A percentile compares a stretch with the other conserved stretches of the same genome.
Conservation (phyloP, 1,140 invertebrate genomes). For the Xylocopa sonorina region DNA sequence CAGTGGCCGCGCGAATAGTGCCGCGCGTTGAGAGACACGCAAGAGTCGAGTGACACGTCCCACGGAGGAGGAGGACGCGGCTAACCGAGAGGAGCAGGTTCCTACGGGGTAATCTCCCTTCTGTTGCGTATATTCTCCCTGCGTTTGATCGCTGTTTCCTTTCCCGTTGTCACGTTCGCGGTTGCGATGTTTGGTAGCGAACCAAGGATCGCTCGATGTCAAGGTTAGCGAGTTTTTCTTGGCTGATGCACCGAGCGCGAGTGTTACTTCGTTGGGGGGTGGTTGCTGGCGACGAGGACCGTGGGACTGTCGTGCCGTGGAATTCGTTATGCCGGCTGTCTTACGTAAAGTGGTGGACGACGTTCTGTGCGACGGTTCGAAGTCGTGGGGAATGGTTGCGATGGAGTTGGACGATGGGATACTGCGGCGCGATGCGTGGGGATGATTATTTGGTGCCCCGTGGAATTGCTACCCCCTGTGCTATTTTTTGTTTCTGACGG, state of each 20-base stretch:
- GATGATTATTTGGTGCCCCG: too few relatives aligned
- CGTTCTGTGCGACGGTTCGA: neutral
- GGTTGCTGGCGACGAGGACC: neutral
- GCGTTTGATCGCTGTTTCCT: neutral
- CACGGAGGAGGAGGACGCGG: neutral
- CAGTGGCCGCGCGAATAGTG: conserved; percentile 13
- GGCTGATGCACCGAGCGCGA: conserved; percentile 1
- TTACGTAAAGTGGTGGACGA: neutral
- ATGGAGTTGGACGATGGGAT: too few relatives aligned
- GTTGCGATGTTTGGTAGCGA: too few relatives aligned
- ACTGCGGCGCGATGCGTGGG: too few relatives aligned
- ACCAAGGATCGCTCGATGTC: too few relatives aligned
- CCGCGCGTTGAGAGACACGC: neutral
- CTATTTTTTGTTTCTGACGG: too few relatives aligned
- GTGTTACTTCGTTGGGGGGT: neutral
- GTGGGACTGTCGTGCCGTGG: neutral
- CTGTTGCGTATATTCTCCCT: neutral
- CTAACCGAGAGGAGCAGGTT: neutral
- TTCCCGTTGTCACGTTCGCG: too few relatives aligned
- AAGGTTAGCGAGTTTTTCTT: conserved; percentile 28
- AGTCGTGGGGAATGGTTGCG: neutral
- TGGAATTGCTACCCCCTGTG: too few relatives aligned
- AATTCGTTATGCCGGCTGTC: neutral
- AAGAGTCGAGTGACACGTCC: conserved; percentile 16
- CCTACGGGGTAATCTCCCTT: conserved; percentile 2